Base-by-base conservation (phyloP, 2,888 invertebrate genomes). In the Chymomyza caudatula region DNA sequence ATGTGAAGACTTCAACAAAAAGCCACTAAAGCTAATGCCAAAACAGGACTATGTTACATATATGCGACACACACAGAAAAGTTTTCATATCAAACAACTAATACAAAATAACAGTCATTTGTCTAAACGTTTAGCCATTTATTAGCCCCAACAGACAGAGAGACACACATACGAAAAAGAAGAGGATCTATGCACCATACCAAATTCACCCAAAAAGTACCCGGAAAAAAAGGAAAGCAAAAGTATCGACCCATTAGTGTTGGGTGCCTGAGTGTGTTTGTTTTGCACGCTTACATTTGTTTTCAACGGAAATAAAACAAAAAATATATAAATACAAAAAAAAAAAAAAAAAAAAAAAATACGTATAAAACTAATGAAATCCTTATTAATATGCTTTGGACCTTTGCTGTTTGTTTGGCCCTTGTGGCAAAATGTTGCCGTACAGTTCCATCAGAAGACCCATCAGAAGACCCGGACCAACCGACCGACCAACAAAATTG, bases 301-400 rank as follows among this genome's bases (percentile, higher is more conserved):
- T 64, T 15, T 53, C 53, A 60, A 63, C 60, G 59, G 23, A 8
- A 64, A 17, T 15, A 44, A 44, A 49, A 58, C 54, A 42, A 58
- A 59, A 53, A 13, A 49, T 37, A 55, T 44, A 44, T 44, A 53
- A 1, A 42, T 37, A 56, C 19, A 56, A 49, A 68, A 43, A 17
- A 15, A 64, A 47, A 54, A 4, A 23, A 42, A 65, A 58, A 60
- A 49, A 51, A 13, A 56, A 58, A 64, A 56, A 59, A 51, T 76
- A 72, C 73, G 76, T 75, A 75, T 77, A 78, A 80, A 86, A 87
- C 84, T 85, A 87, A 87, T 87, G 85, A 85, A 80, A 87, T 85
- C 85, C 83, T 85, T 86, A 86, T 85, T 85, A 87, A 87, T 87
- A 79, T 83, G 79, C 83, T 69, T 73, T 71, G 78, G 85, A 85